phyloP scores from a whole-genome alignment of 1,140 invertebrate species.

The Parasteatoda tepidariorum region DNA sequence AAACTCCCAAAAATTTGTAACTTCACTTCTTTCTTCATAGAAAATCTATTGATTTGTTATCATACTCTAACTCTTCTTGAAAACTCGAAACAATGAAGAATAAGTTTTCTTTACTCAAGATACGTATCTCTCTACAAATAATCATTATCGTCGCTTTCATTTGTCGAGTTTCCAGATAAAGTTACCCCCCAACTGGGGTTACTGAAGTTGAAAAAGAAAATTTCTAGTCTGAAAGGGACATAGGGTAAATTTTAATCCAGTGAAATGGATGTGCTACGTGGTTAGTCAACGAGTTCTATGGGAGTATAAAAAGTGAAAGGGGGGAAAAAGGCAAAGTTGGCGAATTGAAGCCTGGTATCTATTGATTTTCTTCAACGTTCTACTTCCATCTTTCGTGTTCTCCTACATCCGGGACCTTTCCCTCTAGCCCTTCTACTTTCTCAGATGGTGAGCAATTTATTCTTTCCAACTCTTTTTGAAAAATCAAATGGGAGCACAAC shows the following conservation, averaged over 20 bases:
- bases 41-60: constrained; percentile 17
- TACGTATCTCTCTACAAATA: neutral
- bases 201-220: neutral
- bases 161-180: neutral
- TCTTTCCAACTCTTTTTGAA: constrained; percentile 7
- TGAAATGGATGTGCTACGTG: constrained; percentile 28
- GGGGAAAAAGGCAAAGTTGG: constrained; percentile 56
- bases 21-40: neutral
- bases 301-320: constrained; percentile 33
- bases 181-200: neutral
- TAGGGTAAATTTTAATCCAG: constrained; percentile 2
- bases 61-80: neutral
- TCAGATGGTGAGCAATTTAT: constrained; percentile 50
- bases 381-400: constrained; percentile 58
- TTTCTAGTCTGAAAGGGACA: neutral
- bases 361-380: constrained; percentile 58
- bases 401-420: constrained; percentile 57
- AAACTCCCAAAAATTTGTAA: neutral
- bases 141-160: neutral
- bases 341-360: constrained; percentile 55
- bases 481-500: constrained; percentile 49
- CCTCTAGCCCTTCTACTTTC: constrained; percentile 6
- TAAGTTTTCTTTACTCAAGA: neutral
- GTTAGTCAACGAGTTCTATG: constrained; percentile 38
- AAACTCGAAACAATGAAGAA: constrained; percentile 4